phyloP scores from a whole-genome alignment of 2,888 invertebrate species.

The Dysmachus trigonus region DNA sequence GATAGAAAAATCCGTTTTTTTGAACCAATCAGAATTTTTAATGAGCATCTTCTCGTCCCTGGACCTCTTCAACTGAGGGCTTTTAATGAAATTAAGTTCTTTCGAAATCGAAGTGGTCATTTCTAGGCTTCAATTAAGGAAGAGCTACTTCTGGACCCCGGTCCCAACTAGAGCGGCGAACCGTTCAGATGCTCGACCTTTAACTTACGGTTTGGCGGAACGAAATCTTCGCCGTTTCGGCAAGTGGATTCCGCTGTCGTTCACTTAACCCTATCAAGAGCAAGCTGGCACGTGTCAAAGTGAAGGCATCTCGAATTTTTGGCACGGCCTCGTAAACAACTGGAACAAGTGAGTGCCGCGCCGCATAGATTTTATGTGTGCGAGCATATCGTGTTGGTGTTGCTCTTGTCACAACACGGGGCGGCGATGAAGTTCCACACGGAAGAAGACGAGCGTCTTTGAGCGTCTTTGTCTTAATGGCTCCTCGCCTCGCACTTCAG shows the following conservation, averaged over 20 bases:
- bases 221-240: background rate
- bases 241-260: background rate
- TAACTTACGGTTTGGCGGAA: background rate
- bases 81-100: background rate
- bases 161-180: background rate
- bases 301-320: slow-evolving; percentile 15
- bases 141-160: background rate
- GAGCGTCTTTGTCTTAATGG: slow-evolving; percentile 32
- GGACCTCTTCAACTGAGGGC: background rate
- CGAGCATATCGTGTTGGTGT: slow-evolving; percentile 22
- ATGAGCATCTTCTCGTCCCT: background rate
- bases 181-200: background rate
- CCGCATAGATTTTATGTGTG: slow-evolving; percentile 24
- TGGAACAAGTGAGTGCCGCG: background rate
- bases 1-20: background rate
- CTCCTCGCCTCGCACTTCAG: background rate
- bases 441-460: background rate
- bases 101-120: background rate
- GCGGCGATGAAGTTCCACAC: background rate
- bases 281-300: slow-evolving; percentile 34
- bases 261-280: slow-evolving; percentile 39
- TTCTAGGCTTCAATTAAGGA: background rate
- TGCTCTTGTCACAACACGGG: slow-evolving; percentile 25
- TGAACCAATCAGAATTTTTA: background rate
- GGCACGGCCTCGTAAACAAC: slow-evolving; percentile 27